Evolutionary conservation across 2,888 invertebrate species (phyloP).

Genomic region (Drosophila tripunctata): DNA sequence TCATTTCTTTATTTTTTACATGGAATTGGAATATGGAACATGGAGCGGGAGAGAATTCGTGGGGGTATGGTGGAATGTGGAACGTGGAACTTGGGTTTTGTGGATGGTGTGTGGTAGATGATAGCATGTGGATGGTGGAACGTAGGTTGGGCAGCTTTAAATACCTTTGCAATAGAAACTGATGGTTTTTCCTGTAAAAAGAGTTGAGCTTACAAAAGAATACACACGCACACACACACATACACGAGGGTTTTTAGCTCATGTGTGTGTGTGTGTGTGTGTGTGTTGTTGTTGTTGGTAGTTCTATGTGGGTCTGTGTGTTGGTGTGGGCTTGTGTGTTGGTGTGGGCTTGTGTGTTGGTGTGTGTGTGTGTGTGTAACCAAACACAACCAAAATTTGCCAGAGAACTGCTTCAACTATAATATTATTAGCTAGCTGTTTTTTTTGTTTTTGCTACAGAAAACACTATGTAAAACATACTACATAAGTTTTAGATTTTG

Average conservation of each 20-base stretch:
- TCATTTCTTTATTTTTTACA: constrained; percentile 14
- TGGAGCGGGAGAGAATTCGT: not conserved
- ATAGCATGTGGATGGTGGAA: not conserved
- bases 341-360: constrained; percentile 4
- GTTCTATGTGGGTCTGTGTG: too few species aligned
- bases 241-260: not conserved
- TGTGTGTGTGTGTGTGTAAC: constrained; percentile 24
- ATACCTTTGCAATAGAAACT: constrained; percentile 81
- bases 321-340: constrained; percentile 14
- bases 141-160: constrained; percentile 70
- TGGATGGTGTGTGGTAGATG: not conserved
- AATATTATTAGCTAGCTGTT: not conserved
- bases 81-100: not conserved
- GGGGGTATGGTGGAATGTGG: too few species aligned
- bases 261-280: constrained; percentile 23
- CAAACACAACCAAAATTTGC: constrained; percentile 38
- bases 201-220: constrained; percentile 76
- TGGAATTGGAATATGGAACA: constrained; percentile 21
- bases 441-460: constrained; percentile 1
- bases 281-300: too few species aligned
- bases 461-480: constrained; percentile 1
- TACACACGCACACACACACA: constrained; percentile 56
- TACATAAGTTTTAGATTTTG: not conserved
- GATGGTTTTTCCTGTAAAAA: constrained; percentile 82
- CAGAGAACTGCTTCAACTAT: constrained; percentile 40